Base-by-base conservation (phyloP, 2,113 vertebrate genomes). In the Balaenoptera acutorostrata region DNA sequence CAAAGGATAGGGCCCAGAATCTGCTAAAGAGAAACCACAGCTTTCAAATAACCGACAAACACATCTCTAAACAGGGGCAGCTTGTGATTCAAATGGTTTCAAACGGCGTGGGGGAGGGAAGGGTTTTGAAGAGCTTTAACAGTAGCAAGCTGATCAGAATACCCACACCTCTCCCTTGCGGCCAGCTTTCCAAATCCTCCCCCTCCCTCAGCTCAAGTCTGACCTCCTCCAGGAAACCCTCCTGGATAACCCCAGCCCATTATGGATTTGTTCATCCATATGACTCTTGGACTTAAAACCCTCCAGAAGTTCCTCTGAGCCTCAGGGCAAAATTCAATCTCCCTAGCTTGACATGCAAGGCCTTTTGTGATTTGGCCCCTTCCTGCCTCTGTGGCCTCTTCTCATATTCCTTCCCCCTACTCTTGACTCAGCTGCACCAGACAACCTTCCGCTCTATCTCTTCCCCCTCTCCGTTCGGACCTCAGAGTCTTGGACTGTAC, bases 11-110 rank as follows among this genome's bases (percentile, higher is more conserved):
- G 92, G 94, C 95, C 97, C 94, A 82, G 86, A 95, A 78, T 90
- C 94, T 92, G 92, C 80, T 95, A 93, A 96, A 96, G 95, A 97
- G 95, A 97, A 96, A 97, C 92, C 83, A 0, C 94, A 98, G 90
- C 93, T 95, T 97, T 98, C 97, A 97, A 96, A 90, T 85, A 94
- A 90, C 93, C 61, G 95, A 90, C 78, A 88, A 90, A 94, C 93
- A 94, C 77, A 69, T 96, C 96, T 96, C 94, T 72, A 88, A 92
- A 92, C 75, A 64, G 75, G 93, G 39, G 83, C 71, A 31, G 81
- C 29, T 82, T 95, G 46, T 52, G 95, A 97, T 97, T 97, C 88
- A 85, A 95, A 92, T 12, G 3, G 59, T 83, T 96, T 97, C 78
- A 80, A 66, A 90, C 59, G 69, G 21, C 1, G 10, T 68, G 13